Base-by-base conservation (phyloP, 2,888 invertebrate genomes). In the Panopea generosa region DNA sequence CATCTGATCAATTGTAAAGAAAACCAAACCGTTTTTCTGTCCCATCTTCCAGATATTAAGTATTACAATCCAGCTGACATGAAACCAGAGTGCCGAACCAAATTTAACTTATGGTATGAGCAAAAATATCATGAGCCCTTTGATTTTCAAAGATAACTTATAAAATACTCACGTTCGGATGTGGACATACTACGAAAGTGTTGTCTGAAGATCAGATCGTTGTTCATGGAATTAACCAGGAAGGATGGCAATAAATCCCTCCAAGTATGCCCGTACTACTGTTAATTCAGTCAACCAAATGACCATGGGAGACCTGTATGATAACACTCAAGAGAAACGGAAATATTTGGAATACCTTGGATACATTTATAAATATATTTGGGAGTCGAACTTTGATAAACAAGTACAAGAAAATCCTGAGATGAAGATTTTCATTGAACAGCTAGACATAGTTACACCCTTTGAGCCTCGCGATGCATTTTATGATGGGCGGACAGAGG, bases 81-180 rank as follows among this genome's bases (percentile, higher is more conserved):
- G 70, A 63, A 70, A 18, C 56, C 63, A 33, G 47, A 50, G 1
- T 9, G n/a, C 14, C 26, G 69, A 7, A 2, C 24, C 0, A 61
- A 53, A 20, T 70, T 70, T 24, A 18, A 50, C 20, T 9, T 22
- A 16, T 71, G 71, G 71, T 71, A 71, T 16, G 18, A 61, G 11
- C 9, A 52, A 20, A 40, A 73, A 22, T 38, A 38, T 16, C 45
- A 50, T 20, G 45, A 57, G 33, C 26, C 11, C 14, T 80, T 77
- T 40, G 52, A 69, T 38, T 70, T 80, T 9, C 61, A 82, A 38
- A 20, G 43, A 14, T 77, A 82, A 56, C 52, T 82, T 9, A 38
- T 79, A 22, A 62, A 43, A 26, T 79, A 74, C 55, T 82, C 79
- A 18, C 40, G 61, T 16, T 76, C 70, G 6, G 82, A 80, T 57